A percentile compares a stretch with the other conserved stretches of the same genome.
These are phyloP conservation scores for Chlorodrepanis virens DNA, from an alignment of 2,113 vertebrate species.

Conservation along the genomic window DNA sequence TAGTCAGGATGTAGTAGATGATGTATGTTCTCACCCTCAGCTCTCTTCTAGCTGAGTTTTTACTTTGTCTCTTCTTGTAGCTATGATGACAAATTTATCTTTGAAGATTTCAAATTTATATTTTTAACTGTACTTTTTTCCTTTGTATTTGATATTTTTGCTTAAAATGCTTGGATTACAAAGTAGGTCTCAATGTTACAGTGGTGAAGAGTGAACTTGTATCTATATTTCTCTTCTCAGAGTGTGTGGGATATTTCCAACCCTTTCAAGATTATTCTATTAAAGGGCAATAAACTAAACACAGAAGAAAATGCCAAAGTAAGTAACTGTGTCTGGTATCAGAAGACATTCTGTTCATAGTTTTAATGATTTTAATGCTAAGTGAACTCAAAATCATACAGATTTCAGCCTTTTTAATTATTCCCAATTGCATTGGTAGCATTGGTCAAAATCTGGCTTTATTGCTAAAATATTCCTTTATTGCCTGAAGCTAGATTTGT, in stretches of 20 bases:
- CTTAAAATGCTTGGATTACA: not conserved
- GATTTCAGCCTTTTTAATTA: not conserved
- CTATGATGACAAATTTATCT: not conserved
- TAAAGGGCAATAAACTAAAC: slow-evolving; percentile 92
- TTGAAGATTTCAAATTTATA: not conserved
- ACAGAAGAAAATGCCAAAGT: slow-evolving; percentile 96
- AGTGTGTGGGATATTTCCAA: slow-evolving; percentile 87
- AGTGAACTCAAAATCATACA: not conserved
- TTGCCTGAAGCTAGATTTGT: not conserved
- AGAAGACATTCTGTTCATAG: not conserved
- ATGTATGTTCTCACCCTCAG: not conserved
- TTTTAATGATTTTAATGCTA: not conserved
- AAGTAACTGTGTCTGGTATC: slow-evolving; percentile 35
- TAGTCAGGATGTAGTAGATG: not conserved
- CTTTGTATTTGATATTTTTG: not conserved
- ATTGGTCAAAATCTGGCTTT: not conserved
- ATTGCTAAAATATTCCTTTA: not conserved
- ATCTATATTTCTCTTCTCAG: slow-evolving; percentile 53
- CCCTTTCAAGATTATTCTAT: slow-evolving; percentile 85
- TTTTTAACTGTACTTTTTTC: not conserved
- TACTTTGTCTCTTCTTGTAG: not conserved
- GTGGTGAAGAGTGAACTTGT: not conserved
- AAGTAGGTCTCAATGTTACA: not conserved
- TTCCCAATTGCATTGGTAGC: not conserved
- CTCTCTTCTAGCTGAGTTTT: not conserved